Evolutionary conservation across 1,140 invertebrate genomes (phyloP).

Genomic region (Tetramorium simillimum): DNA sequence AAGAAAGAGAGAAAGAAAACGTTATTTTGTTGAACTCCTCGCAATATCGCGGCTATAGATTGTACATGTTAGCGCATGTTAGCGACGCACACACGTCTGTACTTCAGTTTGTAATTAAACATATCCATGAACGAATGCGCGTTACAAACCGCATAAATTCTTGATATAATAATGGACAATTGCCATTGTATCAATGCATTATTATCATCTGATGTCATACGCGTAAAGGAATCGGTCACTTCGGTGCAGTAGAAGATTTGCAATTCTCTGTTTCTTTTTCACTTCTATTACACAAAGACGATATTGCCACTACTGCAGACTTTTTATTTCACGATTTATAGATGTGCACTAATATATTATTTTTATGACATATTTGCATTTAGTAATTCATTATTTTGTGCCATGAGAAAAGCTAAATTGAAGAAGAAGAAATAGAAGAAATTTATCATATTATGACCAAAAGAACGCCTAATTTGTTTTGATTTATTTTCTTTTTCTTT

Average conservation of each 20-base stretch:
- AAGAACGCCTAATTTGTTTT: background rate
- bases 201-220: background rate
- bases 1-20: background rate
- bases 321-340: constrained; percentile 4
- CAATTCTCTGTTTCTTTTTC: background rate
- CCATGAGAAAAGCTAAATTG: background rate
- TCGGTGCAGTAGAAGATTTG: background rate
- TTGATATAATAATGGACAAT: background rate
- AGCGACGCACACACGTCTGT: constrained; percentile 38
- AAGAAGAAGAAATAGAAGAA: background rate
- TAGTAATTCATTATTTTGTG: no score
- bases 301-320: background rate
- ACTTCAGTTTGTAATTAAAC: constrained; percentile 46
- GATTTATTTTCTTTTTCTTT: background rate
- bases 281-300: background rate
- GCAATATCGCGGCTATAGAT: constrained; percentile 57
- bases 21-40: constrained; percentile 48
- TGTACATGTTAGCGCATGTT: background rate
- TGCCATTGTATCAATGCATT: background rate
- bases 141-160: constrained; percentile 1
- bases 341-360: background rate
- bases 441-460: background rate
- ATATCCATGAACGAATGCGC: constrained; percentile 32
- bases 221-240: constrained; percentile 12
- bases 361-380: background rate